Evolutionary conservation across 2,888 invertebrate species (phyloP), one percentile per base, ranked within the genome.

Genomic region (Parelbella ahira): DNA sequence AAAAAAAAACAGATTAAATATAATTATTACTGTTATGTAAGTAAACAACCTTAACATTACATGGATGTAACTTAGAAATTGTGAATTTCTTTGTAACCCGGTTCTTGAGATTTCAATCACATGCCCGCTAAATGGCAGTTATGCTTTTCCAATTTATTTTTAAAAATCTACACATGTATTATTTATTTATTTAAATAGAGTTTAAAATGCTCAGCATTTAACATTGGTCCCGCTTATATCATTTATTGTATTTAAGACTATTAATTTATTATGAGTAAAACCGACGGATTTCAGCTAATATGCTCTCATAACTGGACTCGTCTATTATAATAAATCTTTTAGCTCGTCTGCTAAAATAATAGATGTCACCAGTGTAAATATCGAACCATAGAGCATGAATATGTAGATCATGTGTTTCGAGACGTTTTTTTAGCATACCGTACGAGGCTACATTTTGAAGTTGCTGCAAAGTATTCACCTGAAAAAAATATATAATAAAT

Each of bases 331-430:
- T 88, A 73, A 97, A 98, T 44, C 89, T 86, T 75, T 97, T 97
- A 25, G 93, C 91, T 13, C 93, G 91, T 57, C 97, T 90, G 67
- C 97, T 97, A 68, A 98, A 98, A 76, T 95, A 96, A 73, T 96
- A 97, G 61, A 98, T 95, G 73, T 98, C 97, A 0, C 97, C 98
- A 0, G 97, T 96, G 69, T 97, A 97, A 70, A 99, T 96, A 72
- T 98, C 98, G 72, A 98, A 98, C 98, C 98, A 99, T 21, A 99
- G 84, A 0, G 98, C 98, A 63, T 97, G 97, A 51, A 98, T 93
- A 60, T 95, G 95, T 24, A 97, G 88, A 67, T 96, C 92, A 57
- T 95, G 93, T 25, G 90, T 90, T 68, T 94, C 92, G 7, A 98
- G 83, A 1, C 95, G 91, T 48, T 92, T 91, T 63, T 94, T 94